A percentile compares a stretch with the other conserved stretches of the same genome.
These are phyloP conservation scores for Sycophila sp. DNA, from an alignment of 1,140 invertebrate species.

Conservation along the genomic window DNA sequence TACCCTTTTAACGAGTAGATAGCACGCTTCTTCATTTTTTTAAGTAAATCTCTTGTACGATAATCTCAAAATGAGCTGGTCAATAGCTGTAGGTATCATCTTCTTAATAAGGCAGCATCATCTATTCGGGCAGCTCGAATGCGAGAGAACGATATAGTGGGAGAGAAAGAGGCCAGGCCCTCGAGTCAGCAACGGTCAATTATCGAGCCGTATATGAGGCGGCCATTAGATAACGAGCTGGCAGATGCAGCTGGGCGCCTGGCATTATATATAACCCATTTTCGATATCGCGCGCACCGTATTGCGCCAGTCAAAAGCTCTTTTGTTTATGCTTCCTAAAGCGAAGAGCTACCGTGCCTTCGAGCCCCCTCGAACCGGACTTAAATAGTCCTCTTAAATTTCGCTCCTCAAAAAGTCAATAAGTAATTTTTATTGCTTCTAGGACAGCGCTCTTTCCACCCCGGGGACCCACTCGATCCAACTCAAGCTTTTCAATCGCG, in stretches of 20 bases:
- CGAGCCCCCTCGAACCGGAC: neutral
- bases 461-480: too few species aligned
- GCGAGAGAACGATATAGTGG: neutral
- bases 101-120: conserved; percentile 57
- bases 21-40: too few species aligned
- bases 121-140: conserved; percentile 47
- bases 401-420: conserved; percentile 6
- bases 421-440: too few species aligned
- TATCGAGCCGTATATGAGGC: conserved; percentile 58
- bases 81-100: conserved; percentile 38
- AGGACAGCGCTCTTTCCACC: too few species aligned
- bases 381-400: neutral
- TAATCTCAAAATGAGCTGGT: neutral
- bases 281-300: conserved; percentile 9
- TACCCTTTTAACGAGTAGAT: too few species aligned
- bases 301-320: conserved; percentile 29
- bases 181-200: conserved; percentile 59
- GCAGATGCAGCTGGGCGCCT: conserved; percentile 56
- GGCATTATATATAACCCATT: neutral
- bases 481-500: too few species aligned
- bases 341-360: conserved; percentile 23
- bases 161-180: conserved; percentile 30
- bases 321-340: conserved; percentile 48
- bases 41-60: too few species aligned
- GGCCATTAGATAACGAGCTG: conserved; percentile 65